These are phyloP conservation scores for Psophia crepitans DNA, from an alignment of 2,113 vertebrate species.

Conservation along the genomic window DNA sequence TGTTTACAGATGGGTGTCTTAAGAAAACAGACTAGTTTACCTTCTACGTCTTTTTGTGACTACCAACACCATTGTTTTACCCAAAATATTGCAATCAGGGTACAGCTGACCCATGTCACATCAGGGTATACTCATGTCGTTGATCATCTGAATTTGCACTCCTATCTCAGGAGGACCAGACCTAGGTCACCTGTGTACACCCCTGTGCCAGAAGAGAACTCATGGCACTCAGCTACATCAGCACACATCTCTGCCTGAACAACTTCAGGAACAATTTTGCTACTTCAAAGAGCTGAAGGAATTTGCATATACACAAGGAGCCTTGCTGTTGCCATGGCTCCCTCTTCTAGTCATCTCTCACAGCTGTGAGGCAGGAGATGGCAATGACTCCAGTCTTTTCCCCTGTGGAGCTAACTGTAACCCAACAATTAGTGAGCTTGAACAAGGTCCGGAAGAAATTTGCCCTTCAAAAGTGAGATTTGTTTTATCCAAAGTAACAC, in stretches of 20 bases:
- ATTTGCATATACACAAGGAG: neutral
- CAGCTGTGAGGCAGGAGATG: neutral
- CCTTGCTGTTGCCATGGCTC: neutral
- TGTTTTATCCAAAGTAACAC: neutral
- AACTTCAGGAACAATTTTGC: neutral
- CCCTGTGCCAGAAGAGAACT: neutral
- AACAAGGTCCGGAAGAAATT: neutral
- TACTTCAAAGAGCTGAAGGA: neutral
- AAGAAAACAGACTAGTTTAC: neutral
- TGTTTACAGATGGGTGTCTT: neutral
- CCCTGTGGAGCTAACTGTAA: neutral
- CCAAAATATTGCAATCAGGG: neutral
- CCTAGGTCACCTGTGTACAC: fast-evolving
- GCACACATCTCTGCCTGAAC: neutral
- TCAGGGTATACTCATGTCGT: neutral
- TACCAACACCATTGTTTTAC: neutral
- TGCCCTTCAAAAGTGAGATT: neutral
- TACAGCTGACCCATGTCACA: neutral
- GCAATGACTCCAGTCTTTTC: neutral
- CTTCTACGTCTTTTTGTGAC: neutral
- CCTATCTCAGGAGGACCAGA: neutral
- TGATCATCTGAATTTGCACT: fast-evolving
- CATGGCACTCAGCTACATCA: neutral
- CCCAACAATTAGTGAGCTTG: neutral
- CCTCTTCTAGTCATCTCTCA: neutral